Base-by-base conservation (phyloP, 2,113 vertebrate species). In the Eurypyga helias region DNA sequence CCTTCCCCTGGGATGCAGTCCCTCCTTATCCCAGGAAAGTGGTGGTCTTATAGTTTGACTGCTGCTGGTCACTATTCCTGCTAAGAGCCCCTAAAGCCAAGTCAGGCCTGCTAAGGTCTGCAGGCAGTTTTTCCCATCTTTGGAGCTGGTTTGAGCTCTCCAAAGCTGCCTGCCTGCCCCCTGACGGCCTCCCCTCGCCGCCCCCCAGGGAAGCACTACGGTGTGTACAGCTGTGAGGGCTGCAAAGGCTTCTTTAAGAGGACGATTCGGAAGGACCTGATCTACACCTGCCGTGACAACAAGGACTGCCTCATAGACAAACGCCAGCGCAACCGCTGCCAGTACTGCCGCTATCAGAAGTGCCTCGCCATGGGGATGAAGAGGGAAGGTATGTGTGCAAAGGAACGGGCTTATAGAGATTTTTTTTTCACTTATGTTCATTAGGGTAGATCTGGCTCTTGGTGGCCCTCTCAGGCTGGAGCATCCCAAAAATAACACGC, bases 301-400 rank as follows among this genome's bases (percentile, higher is more conserved):
- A 99, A 99, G 93, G 99, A 99, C 92, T 99, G 99, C 84, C 98
- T 98, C 80, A 99, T 99, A 18, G 99, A 99, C 97, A 99, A 99
- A 97, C 98, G 99, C 20, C 99, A 99, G 84, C 98, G 99, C 73
- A 99, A 99, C 95, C 99, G 99, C 92, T 99, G 99, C 97, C 99
- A 99, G 96, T 99, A 99, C 98, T 99, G 99, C 97, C 99, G 99
- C 97, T 99, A 99, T 96, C 99, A 99, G 98, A 99, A 99, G 98
- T 99, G 99, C 98, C 98, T 99, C 75, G 99, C 98, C 6, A 99
- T 99, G 98, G 99, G 99, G 91, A 99, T 99, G 99, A 99, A 99
- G 98, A 98, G 99, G 93, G 99, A 99, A 98, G 99, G 99, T 99
- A 97, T 77, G 60, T 19, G 57, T 1, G 3, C 43, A 57, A 38